Conservation (phyloP, 2,113 vertebrate genomes). For the Typhlomys cinereus region DNA sequence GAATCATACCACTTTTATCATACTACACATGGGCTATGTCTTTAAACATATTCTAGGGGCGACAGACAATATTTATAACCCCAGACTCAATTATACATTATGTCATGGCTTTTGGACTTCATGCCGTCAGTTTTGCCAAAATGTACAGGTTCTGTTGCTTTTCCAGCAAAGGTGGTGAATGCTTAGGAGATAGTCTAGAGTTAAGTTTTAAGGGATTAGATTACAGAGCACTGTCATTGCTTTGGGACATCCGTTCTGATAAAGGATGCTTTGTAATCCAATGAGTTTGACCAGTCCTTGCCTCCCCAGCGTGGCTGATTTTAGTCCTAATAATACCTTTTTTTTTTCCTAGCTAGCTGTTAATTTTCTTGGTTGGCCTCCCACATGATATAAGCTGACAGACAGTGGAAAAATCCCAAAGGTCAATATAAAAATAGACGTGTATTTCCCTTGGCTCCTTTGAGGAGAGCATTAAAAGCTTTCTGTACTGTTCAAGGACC, state of each 20-base stretch:
- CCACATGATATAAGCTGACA: constrained; percentile 66
- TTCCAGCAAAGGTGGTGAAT: constrained; percentile 58
- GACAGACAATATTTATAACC: constrained; percentile 65
- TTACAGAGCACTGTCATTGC: constrained; percentile 40
- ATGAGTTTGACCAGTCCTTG: constrained; percentile 30
- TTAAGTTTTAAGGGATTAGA: constrained; percentile 69
- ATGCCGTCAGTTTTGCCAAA: constrained; percentile 68
- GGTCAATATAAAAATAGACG: constrained; percentile 70
- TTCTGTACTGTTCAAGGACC: constrained; percentile 22
- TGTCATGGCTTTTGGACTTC: constrained; percentile 69
- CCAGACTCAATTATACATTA: constrained; percentile 62
- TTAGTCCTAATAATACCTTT: constrained; percentile 66
- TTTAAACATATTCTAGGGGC: constrained; percentile 61
- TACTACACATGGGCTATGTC: constrained; percentile 43
- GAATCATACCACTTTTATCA: constrained; percentile 2
- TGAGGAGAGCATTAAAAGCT: constrained; percentile 60
- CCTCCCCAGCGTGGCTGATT: constrained; percentile 15
- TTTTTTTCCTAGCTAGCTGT: constrained; percentile 49
- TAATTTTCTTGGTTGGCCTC: constrained; percentile 63
- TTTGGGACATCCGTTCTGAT: constrained; percentile 27
- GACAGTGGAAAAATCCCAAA: constrained; percentile 72
- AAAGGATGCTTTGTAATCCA: constrained; percentile 57
- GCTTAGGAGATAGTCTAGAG: constrained; percentile 55
- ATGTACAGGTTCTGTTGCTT: constrained; percentile 64
- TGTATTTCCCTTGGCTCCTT: constrained; percentile 61